phyloP scores from a whole-genome alignment of 2,888 invertebrate genomes.

The Synergus itoensis region DNA sequence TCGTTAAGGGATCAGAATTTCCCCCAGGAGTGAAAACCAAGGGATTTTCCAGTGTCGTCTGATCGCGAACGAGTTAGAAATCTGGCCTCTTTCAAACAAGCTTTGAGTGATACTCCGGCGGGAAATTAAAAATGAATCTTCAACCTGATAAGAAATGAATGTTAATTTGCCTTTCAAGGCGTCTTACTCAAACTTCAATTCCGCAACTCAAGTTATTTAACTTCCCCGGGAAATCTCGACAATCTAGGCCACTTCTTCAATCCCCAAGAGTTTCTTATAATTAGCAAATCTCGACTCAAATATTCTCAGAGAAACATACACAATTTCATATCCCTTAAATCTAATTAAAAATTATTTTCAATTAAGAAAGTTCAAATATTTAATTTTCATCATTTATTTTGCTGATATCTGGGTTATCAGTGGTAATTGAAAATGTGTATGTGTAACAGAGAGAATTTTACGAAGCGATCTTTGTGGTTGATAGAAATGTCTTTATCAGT shows the following conservation, averaged over 20 bases:
- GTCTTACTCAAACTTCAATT: slow-evolving; percentile 30
- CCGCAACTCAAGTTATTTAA: slow-evolving; percentile 19
- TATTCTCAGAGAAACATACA: background rate
- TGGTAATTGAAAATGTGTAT: background rate
- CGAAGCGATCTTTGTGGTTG: background rate
- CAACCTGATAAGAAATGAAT: slow-evolving; percentile 32
- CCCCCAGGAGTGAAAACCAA: background rate
- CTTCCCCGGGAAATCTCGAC: background rate
- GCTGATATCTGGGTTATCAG: background rate
- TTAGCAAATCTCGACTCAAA: background rate
- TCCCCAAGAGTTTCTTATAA: slow-evolving; percentile 9
- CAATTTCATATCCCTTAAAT: background rate
- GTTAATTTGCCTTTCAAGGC: slow-evolving; percentile 10
- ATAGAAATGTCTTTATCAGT: slow-evolving; percentile 6
- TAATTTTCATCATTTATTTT: background rate
- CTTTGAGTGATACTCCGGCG: slow-evolving; percentile 26
- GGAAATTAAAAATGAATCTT: slow-evolving; percentile 35
- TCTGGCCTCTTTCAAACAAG: slow-evolving; percentile 22
- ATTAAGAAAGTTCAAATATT: background rate
- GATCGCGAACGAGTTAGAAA: slow-evolving; percentile 4
- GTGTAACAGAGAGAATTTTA: background rate
- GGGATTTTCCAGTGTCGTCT: slow-evolving; percentile 17
- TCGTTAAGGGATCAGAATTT: slow-evolving; percentile 31
- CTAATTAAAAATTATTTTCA: background rate
- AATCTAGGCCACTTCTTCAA: slow-evolving; percentile 10